Evolutionary conservation across 2,888 invertebrate genomes (phyloP), one percentile per base, ranked within the genome.

Genomic region (Oegoconia quadripuncta): DNA sequence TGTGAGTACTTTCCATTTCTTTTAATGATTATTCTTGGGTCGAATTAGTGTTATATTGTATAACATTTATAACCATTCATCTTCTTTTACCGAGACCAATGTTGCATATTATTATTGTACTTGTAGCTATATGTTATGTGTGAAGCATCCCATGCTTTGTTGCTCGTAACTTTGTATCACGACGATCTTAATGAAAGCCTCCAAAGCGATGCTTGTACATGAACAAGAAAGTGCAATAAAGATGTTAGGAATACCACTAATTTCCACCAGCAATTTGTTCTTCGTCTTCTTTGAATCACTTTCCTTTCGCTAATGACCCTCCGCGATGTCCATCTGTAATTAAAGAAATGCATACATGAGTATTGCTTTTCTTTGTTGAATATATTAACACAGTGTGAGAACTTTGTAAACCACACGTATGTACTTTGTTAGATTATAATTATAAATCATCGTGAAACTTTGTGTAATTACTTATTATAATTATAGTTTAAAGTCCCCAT

Each of bases 171-270:
- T 18, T n/a, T 27, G 18, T 43, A 49, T 46, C 46, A 36, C 30
- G 23, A 1, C 15, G 12, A 44, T 46, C 46, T 48, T 44, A 46
- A 49, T 44, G 38, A 34, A 27, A 27, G 29, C 41, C 25, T 28
- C 40, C 31, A 8, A 22, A 20, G 16, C 23, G 29, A 35, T 18
- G 27, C 38, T 39, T 34, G 26, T 32, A 29, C 17, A 25, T 34
- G 22, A 12, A 20, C 9, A 39, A 37, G 46, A 46, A 43, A 46
- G 34, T 37, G 32, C 32, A 23, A 35, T 33, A 30, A 34, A 39
- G 20, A 25, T 37, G 23, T 14, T 9, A 32, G 41, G 39, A 41
- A 42, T 45, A 37, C 28, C 30, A 16, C 33, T 34, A 37, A 39
- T 39, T 37, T 41, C 38, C 26, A 22, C n/a, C 9, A 16, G 35